Base-by-base conservation (phyloP, 2,888 invertebrate genomes). In the Crossocerus cetratus region DNA sequence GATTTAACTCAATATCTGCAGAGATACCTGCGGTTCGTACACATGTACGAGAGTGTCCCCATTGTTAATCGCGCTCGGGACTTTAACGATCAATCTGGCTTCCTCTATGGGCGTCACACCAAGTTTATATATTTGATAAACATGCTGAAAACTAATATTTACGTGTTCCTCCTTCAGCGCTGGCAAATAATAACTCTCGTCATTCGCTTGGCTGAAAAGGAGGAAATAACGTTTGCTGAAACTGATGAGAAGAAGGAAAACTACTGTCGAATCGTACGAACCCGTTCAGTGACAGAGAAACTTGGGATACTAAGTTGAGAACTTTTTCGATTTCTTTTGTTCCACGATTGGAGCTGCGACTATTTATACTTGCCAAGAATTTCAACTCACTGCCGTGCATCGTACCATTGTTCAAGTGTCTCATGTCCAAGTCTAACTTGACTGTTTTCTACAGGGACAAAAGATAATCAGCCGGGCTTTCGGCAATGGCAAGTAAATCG, bases 371-470 rank as follows among this genome's bases (percentile, higher is more conserved):
- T 8, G 32, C 3, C 16, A 43, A 11, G 43, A 83, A 81, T 16
- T 76, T 42, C 16, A 81, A 42, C 45, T 67, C 63, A 54, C 57
- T 4, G 2, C 61, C 64, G 16, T 73, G 56, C 20, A 69, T 49
- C 2, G 81, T 78, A 13, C 75, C 76, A 13, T 82, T 62, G 42
- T 65, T 74, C 49, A 86, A 56, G 18, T 72, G 69, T 53, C 62
- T 83, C 85, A 87, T 85, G 58, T 87, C 85, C 16, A 88, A 75
- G 59, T 84, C 82, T 45, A 88, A 71, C n/a, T 54, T 76, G 2
- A 88, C 58, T 11, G 16, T 70, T 76, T 78, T 83, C 86, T 88
- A 65, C 5, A 69, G 73, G 2, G 57, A 20, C n/a, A 21, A 3
- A 3, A 44, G 1, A 32, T 2, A 57, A 22, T 13, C n/a, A 23